Evolutionary conservation across 2,113 vertebrate genomes (phyloP).

Genomic region (Dasyornis broadbenti): DNA sequence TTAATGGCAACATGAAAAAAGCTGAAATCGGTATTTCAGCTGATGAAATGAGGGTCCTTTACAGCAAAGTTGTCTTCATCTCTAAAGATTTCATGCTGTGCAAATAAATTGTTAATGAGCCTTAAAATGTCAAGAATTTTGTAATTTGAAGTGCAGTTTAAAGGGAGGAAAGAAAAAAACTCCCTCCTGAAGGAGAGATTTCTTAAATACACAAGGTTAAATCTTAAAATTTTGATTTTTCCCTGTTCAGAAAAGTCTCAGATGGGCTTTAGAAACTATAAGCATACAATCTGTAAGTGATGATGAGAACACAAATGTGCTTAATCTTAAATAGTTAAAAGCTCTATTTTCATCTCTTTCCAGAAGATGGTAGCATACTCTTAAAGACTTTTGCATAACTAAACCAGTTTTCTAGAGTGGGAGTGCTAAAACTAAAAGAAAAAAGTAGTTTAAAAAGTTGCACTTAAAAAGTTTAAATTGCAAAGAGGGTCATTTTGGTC

Average conservation of each 20-base stretch:
- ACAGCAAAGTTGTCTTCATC: not conserved
- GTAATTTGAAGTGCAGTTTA: not conserved
- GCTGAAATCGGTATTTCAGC: not conserved
- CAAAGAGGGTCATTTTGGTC: not conserved
- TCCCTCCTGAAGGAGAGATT: not conserved
- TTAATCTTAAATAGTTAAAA: not conserved
- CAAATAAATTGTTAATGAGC: not conserved
- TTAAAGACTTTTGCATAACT: not conserved
- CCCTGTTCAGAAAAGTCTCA: not conserved
- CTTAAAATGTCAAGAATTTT: not conserved
- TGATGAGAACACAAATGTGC: not conserved
- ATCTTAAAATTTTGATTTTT: not conserved
- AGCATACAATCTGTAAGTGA: not conserved
- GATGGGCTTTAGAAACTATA: not conserved
- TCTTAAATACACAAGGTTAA: not conserved
- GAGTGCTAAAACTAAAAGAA: not conserved
- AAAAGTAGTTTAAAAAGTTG: not conserved
- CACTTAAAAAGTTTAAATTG: not conserved
- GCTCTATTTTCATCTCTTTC: not conserved
- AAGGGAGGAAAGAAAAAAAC: not conserved
- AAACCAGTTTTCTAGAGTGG: not conserved
- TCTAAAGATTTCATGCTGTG: not conserved
- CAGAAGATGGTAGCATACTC: constrained; percentile 69
- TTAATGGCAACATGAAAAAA: not conserved
- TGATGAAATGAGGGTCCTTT: not conserved